Percentiles rank a stretch among this genome's conserved stretches.
These are phyloP conservation scores for Athalia rosae DNA, from an alignment of 2,888 invertebrate genomes.

Conservation along the genomic window DNA sequence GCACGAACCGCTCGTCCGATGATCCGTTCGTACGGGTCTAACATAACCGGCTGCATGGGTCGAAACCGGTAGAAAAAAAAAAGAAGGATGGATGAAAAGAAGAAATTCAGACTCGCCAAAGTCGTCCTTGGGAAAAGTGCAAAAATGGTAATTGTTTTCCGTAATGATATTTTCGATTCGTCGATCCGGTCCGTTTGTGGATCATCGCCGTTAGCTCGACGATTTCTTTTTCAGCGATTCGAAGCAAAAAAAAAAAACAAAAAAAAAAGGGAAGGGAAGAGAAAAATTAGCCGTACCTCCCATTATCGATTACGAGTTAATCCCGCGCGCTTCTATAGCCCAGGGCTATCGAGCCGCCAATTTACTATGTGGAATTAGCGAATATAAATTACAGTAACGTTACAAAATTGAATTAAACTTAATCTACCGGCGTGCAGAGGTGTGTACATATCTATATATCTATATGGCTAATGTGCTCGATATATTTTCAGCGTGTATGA, in stretches of 20 bases:
- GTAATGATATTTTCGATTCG: not conserved
- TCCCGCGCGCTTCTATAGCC: too few relatives aligned
- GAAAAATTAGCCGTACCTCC: not conserved
- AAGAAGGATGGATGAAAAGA: not conserved
- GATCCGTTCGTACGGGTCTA: not conserved
- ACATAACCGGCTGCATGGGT: not conserved
- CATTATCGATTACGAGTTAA: too few relatives aligned
- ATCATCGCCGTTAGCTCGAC: not conserved
- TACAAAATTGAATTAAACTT: too few relatives aligned
- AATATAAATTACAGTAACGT: too few relatives aligned
- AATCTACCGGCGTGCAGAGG: too few relatives aligned
- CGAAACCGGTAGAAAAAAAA: conserved; percentile 2
- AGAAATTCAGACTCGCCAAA: not conserved
- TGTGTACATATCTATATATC: too few relatives aligned
- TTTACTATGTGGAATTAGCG: too few relatives aligned
- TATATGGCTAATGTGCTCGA: too few relatives aligned
- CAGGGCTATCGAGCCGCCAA: too few relatives aligned
- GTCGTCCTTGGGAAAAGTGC: not conserved
- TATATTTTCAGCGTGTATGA: too few relatives aligned
- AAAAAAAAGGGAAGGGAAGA: not conserved
- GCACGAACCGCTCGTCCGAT: not conserved
- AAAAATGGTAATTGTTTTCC: not conserved
- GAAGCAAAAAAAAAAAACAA: not conserved
- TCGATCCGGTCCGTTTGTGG: not conserved
- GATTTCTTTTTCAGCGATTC: not conserved